Evolutionary conservation across 1,140 invertebrate genomes (phyloP).

Genomic region (Reticulitermes speratus): DNA sequence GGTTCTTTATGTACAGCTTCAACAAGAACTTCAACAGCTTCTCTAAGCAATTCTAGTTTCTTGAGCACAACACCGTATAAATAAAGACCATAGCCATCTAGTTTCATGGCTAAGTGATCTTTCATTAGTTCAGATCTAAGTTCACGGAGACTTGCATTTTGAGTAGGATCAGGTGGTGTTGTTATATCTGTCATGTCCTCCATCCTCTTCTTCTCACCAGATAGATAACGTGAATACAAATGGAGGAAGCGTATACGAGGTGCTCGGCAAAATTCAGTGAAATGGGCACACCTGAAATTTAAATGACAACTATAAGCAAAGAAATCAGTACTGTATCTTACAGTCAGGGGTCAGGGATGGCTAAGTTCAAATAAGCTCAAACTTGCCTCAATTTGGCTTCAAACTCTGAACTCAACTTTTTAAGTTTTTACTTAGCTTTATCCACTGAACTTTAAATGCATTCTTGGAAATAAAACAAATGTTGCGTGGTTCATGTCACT

Average conservation of each 20-base stretch:
- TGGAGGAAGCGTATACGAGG: constrained; percentile 75
- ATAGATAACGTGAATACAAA: constrained; percentile 83
- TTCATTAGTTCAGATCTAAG: constrained; percentile 56
- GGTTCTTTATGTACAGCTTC: constrained; percentile 76
- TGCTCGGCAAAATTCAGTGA: constrained; percentile 67
- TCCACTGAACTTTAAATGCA: no score
- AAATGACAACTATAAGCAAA: neutral
- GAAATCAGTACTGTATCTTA: neutral
- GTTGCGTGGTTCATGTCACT: no score
- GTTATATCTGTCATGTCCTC: constrained; percentile 80
- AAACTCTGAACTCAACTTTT: no score
- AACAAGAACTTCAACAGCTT: constrained; percentile 74
- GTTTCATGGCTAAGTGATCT: constrained; percentile 59
- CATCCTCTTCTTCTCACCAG: constrained; percentile 82
- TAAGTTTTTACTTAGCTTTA: neutral
- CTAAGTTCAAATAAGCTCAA: neutral
- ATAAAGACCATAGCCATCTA: constrained; percentile 89
- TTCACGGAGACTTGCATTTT: constrained; percentile 56
- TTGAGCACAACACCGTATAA: constrained; percentile 90
- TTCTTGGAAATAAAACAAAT: no score
- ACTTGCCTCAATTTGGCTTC: no score
- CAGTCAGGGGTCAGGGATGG: neutral
- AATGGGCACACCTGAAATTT: constrained; percentile 70
- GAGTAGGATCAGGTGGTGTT: constrained; percentile 62
- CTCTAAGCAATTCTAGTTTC: constrained; percentile 74